Base-by-base conservation (phyloP, 2,113 vertebrate species). In the Nipponia nippon region DNA sequence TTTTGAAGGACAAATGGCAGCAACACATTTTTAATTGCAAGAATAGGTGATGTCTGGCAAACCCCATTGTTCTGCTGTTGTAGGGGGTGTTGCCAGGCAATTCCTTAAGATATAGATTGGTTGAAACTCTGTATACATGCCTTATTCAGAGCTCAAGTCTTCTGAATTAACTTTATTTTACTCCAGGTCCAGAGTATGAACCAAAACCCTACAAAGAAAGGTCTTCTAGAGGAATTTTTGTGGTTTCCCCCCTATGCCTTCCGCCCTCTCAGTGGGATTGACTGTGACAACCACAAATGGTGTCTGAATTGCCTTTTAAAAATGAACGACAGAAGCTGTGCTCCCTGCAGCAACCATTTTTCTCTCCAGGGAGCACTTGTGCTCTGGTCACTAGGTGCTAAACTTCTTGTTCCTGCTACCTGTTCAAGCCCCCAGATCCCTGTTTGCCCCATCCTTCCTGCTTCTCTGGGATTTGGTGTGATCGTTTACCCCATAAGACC, bases 1-100 rank as follows among this genome's bases (percentile, higher is more conserved):
- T 90, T 96, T 73, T 92, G 95, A 78, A 95, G 82, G 72, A 32
- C 67, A 93, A 89, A 62, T 70, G 76, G 22, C 47, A 95, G 50
- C 63, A 62, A 27, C 66, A 38, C 10, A 4, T 50, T 73, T 96
- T 88, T 77, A 66, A 42, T 62, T 85, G 49, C 19, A 55, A 56
- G 36, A 59, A 16, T 22, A 65, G 27, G 47, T 82, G 89, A 79
- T 36, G 44, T 84, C 56, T 82, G 81, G 40, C 27, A 87, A 86
- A 30, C 11, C 25, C 36, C 1, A 0, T 34, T 70, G 26, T 7
- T n/a, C 23, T 78, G 11, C 34, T 62, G 42, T 15, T 78, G 53
- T 49, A 77, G 59, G 13, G 36, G 11, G 2, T 21, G 8, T 36
- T 61, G 62, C 16, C 8, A 62, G 49, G 16, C 36, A 53, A 16